Evolutionary conservation across 2,797 vertebrate genomes (phyloP), one percentile per base, ranked within the genome.

Genomic region (Gorsachius magnificus): DNA sequence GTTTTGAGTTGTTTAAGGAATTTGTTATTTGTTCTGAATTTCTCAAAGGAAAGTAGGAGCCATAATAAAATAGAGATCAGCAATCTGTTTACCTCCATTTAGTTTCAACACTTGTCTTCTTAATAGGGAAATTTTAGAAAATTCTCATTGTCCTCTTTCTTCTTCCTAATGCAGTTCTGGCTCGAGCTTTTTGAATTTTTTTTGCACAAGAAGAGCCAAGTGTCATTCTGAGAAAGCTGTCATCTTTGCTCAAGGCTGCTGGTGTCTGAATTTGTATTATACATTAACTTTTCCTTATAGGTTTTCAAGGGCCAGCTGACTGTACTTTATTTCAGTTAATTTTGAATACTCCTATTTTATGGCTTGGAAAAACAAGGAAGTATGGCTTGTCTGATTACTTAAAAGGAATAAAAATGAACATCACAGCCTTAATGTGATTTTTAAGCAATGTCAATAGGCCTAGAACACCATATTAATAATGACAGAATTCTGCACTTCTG

Each of bases 281-380:
- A 33, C 46, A 18, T 91, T 93, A 61, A 36, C 45, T 92, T 94
- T 94, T 80, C 68, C 75, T 70, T 74, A 43, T 10, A 78, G 65
- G 19, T 85, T 94, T 96, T 95, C 90, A 91, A 95, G 75, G 88
- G 69, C 72, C 90, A 89, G 90, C 84, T 85, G 68, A 35, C 0
- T 0, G 57, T 93, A 60, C 21, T 94, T 94, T 85, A 75, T 94
- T 97, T 91, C 57, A 81, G 91, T 94, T 96, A 92, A 92, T 93
- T 94, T 90, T 92, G 50, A 89, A 78, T 85, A 50, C 20, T 87
- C 21, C 45, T 92, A 14, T 87, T 96, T 93, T 89, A 60, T 89
- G 72, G 38, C 72, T 89, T 91, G 61, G 31, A 77, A 86, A 91
- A 92, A 94, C 86, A 87, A 93, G 75, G 79, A 95, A 92, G 68